Evolutionary conservation across 1,140 invertebrate species (phyloP).

Genomic region (Anastrepha obliqua): DNA sequence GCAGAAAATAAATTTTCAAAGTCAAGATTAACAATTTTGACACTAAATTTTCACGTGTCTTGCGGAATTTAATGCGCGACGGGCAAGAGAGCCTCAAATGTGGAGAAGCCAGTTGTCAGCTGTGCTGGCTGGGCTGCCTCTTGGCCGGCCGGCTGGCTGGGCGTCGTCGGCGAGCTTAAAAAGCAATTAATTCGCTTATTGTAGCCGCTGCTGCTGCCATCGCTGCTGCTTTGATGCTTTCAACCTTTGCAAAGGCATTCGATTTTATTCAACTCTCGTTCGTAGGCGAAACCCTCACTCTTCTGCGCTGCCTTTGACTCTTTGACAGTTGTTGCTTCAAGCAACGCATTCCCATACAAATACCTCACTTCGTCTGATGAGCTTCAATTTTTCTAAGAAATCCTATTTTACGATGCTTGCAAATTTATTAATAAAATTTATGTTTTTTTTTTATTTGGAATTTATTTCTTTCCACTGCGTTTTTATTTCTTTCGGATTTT

Average conservation of each 20-base stretch:
- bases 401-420: not conserved
- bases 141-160: not conserved
- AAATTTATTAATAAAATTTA: constrained; percentile 39
- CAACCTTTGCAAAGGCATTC: not conserved
- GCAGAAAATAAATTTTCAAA: constrained; percentile 38
- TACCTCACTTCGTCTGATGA: not conserved
- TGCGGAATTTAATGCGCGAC: not conserved
- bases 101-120: not conserved
- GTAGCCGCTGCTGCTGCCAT: not conserved
- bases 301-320: not conserved
- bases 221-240: not conserved
- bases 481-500: constrained; percentile 24
- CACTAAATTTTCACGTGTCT: constrained; percentile 46
- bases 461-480: not conserved
- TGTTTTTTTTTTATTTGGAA: constrained; percentile 49
- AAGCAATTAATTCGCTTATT: constrained; percentile 55
- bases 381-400: constrained; percentile 25
- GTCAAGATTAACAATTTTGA: constrained; percentile 50
- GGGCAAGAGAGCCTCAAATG: not conserved
- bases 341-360: not conserved
- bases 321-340: not conserved
- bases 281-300: not conserved
- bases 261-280: not conserved
- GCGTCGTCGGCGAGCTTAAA: constrained; percentile 48
- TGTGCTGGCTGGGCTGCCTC: not conserved